A percentile compares a stretch with the other conserved stretches of the same genome.
Conservation (phyloP, 1,140 invertebrate genomes). For the Archegozetes longisetosus region DNA sequence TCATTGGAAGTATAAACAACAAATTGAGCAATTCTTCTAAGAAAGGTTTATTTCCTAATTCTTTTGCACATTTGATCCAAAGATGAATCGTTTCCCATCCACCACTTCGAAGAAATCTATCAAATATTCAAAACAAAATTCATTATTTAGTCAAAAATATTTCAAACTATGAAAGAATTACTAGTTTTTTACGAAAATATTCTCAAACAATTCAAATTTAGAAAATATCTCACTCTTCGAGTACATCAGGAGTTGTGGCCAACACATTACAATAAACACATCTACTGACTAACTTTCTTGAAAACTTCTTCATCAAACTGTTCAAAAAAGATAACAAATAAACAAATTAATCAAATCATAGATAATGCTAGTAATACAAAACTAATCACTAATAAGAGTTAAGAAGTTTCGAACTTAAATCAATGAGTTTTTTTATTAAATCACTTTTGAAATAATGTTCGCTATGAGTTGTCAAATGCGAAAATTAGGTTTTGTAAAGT, state of each 20-base stretch:
- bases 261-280: conserved; percentile 88
- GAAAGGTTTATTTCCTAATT: conserved; percentile 56
- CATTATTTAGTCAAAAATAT: conserved; percentile 24
- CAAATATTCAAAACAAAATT: conserved; percentile 21
- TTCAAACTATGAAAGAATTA: neutral
- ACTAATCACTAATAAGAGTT: conserved; percentile 3
- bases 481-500: too few species aligned
- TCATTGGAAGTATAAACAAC: conserved; percentile 64
- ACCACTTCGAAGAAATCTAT: conserved; percentile 65
- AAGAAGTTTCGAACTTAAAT: conserved; percentile 2
- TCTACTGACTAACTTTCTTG: conserved; percentile 84
- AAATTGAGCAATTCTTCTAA: conserved; percentile 68
- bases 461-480: too few species aligned
- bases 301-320: conserved; percentile 88
- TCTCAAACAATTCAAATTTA: neutral
- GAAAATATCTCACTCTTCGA: conserved; percentile 54
- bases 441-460: too few species aligned
- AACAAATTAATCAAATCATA: conserved; percentile 1
- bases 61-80: conserved; percentile 74
- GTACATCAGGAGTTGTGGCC: conserved; percentile 60
- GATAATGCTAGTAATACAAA: conserved; percentile 4
- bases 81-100: conserved; percentile 74
- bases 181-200: neutral
- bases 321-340: conserved; percentile 30
- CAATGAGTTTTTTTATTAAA: too few species aligned